Evolutionary conservation across 2,888 invertebrate species (phyloP).

Genomic region (Pemphredon lugubris): DNA sequence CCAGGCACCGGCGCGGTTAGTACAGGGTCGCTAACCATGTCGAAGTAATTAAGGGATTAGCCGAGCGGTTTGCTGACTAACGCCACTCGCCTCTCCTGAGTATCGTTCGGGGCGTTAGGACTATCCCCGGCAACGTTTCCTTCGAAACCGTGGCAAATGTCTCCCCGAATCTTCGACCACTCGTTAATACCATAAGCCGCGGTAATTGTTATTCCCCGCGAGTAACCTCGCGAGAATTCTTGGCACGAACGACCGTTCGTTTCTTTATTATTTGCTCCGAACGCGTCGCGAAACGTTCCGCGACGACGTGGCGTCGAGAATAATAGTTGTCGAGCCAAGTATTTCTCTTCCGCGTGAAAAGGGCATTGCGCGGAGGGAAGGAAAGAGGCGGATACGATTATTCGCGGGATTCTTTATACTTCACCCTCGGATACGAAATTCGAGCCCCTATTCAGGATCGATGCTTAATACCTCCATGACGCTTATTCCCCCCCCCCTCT

Average conservation of each 20-base stretch:
- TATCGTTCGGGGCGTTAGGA: slow-evolving; percentile 53
- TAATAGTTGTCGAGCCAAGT: no score
- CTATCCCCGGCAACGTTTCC: slow-evolving; percentile 24
- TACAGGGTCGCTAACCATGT: slow-evolving; percentile 73
- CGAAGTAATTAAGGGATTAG: slow-evolving; percentile 77
- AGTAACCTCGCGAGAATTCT: background rate
- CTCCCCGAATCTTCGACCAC: slow-evolving; percentile 30
- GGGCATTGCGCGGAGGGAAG: no score
- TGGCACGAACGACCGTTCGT: no score
- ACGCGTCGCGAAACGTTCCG: no score
- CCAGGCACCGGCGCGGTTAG: slow-evolving; percentile 66
- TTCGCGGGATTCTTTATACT: slow-evolving; percentile 29
- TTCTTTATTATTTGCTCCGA: no score
- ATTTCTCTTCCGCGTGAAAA: no score
- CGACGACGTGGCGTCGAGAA: no score
- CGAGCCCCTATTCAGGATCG: slow-evolving; percentile 29
- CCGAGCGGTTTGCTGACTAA: slow-evolving; percentile 70
- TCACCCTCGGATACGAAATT: slow-evolving; percentile 40
- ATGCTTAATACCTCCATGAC: slow-evolving; percentile 24
- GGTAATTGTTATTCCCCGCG: background rate
- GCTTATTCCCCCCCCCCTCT: slow-evolving; percentile 31
- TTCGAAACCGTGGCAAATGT: slow-evolving; percentile 43
- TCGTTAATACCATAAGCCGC: no score
- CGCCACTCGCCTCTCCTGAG: slow-evolving; percentile 60
- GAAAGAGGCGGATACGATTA: no score